A percentile compares a stretch with the other conserved stretches of the same genome.
Conservation (phyloP, 1,140 invertebrate species). For the Fopius arisanus region DNA sequence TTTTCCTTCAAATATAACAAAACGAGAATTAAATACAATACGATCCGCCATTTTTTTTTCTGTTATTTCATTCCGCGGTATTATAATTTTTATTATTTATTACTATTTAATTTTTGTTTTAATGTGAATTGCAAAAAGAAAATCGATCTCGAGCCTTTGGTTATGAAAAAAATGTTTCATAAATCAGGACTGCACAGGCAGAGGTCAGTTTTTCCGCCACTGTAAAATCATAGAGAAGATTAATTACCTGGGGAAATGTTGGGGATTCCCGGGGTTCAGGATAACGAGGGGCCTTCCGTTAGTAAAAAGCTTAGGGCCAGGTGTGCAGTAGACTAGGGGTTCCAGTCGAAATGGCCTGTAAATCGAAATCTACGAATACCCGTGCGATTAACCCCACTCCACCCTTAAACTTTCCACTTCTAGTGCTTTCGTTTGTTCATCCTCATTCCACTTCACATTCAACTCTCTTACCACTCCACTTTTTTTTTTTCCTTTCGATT, state of each 20-base stretch:
- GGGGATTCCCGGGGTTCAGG: neutral
- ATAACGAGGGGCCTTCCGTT: constrained; percentile 26
- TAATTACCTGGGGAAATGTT: constrained; percentile 21
- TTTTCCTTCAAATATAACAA: neutral
- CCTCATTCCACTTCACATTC: neutral
- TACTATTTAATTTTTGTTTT: too few species aligned
- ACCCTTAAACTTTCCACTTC: constrained; percentile 17
- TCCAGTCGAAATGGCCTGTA: constrained; percentile 6
- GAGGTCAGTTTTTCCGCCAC: neutral
- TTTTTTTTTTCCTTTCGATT: neutral
- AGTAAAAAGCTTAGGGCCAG: constrained; percentile 28
- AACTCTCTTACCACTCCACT: neutral
- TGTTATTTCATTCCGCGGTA: neutral
- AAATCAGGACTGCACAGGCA: neutral
- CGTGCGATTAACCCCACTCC: constrained; percentile 15
- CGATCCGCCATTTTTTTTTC: neutral
- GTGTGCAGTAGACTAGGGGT: constrained; percentile 2
- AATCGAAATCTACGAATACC: constrained; percentile 30
- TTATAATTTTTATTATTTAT: neutral
- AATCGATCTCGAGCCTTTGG: too few species aligned
- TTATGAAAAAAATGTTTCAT: neutral
- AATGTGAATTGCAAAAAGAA: too few species aligned
- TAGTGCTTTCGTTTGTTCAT: constrained; percentile 21
- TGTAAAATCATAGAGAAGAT: constrained; percentile 14
- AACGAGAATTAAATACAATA: neutral